Conservation (phyloP, 2,797 vertebrate species). For the Bradypodion ventrale region DNA sequence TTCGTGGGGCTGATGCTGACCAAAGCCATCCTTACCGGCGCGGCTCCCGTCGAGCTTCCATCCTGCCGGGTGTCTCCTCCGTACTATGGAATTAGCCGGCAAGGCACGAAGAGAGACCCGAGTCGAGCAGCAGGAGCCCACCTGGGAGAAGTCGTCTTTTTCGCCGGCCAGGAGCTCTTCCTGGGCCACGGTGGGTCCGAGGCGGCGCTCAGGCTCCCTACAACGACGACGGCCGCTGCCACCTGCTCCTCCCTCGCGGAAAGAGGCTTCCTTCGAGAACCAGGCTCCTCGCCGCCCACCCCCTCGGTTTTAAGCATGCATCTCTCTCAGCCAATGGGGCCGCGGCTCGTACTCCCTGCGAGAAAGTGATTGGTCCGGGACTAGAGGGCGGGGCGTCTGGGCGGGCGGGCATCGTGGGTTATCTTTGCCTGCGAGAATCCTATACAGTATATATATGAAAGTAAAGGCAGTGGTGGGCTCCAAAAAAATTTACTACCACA, state of each 20-base stretch:
- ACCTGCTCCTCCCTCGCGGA: conserved; percentile 33
- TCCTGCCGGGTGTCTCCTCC: neutral
- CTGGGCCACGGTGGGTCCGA: neutral
- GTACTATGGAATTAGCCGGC: too few species aligned
- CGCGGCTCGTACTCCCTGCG: neutral
- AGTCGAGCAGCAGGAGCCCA: neutral
- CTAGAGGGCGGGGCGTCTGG: neutral
- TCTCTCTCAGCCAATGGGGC: conserved; percentile 61
- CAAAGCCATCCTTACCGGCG: neutral
- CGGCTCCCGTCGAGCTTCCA: neutral
- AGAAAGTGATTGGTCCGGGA: conserved; percentile 56
- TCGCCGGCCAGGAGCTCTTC: neutral
- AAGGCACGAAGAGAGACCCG: neutral
- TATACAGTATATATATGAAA: too few species aligned
- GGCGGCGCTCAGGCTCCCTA: too few species aligned
- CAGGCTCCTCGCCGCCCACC: conserved; percentile 55
- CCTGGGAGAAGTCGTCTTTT: neutral
- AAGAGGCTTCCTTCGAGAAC: conserved; percentile 57
- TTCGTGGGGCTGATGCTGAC: neutral
- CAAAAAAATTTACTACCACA: too few species aligned
- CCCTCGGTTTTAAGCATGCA: conserved; percentile 50
- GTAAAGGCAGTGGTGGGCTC: too few species aligned
- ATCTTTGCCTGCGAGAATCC: conserved; percentile 20
- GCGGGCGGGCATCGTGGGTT: conserved; percentile 22
- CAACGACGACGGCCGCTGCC: too few species aligned